Evolutionary conservation across 2,797 vertebrate genomes (phyloP).

Genomic region (Halcyon smyrnensis): DNA sequence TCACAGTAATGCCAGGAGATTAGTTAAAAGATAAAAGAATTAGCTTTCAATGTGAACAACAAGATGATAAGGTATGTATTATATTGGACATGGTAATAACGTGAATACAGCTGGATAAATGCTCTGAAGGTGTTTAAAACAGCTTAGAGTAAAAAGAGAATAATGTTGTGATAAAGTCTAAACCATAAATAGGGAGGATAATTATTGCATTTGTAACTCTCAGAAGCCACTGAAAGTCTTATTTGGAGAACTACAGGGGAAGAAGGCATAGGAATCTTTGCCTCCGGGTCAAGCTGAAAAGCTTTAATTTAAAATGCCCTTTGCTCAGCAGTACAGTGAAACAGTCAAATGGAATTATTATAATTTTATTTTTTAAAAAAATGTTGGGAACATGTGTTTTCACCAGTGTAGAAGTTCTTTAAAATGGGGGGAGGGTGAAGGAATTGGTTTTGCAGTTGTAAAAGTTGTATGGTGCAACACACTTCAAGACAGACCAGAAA

Average conservation of each 20-base stretch:
- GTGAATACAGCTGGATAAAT: conserved; percentile 66
- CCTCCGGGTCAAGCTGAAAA: conserved; percentile 18
- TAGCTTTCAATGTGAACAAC: conserved; percentile 64
- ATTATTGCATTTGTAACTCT: conserved; percentile 57
- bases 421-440: accelerated
- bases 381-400: neutral
- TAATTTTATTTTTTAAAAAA: no score
- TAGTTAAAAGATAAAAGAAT: conserved; percentile 73
- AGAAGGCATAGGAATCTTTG: neutral
- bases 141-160: conserved; percentile 70
- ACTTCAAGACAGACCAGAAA: neutral
- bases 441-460: neutral
- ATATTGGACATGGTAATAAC: conserved; percentile 69
- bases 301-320: conserved; percentile 15
- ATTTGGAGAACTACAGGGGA: neutral
- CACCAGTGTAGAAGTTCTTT: neutral
- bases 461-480: neutral
- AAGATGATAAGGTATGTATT: conserved; percentile 68
- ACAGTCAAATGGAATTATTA: neutral
- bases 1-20: conserved; percentile 71
- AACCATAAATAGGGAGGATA: conserved; percentile 50
- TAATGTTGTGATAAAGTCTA: conserved; percentile 67
- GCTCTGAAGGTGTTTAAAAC: conserved; percentile 69
- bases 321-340: neutral
- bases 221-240: conserved; percentile 37